Evolutionary conservation across 2,113 vertebrate species (phyloP).

Genomic region (Pterocles orientalis): DNA sequence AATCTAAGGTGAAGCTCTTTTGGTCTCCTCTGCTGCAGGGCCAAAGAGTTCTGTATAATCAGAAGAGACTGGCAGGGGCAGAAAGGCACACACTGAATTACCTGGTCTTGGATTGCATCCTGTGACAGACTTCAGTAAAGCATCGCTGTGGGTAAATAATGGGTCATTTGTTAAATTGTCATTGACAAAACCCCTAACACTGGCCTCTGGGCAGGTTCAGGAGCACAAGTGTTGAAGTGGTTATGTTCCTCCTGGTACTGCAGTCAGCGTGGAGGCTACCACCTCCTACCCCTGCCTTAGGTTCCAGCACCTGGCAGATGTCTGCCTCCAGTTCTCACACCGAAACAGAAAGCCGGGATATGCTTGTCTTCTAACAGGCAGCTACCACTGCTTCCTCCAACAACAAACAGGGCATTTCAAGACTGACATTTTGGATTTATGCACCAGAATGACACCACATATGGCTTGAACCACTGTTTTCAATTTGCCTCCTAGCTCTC

Average conservation of each 20-base stretch:
- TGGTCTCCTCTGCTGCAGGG: rapidly evolving
- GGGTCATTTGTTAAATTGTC: neutral
- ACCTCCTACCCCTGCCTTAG: neutral
- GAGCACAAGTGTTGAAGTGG: neutral
- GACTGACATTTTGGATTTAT: neutral
- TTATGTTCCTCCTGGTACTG: rapidly evolving
- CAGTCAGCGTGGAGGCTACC: neutral
- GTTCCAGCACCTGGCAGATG: neutral
- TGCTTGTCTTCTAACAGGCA: neutral
- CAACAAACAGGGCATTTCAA: neutral
- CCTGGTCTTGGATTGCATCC: neutral
- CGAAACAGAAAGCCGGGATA: neutral
- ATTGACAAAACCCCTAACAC: neutral
- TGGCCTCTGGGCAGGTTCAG: neutral
- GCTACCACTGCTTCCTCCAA: neutral
- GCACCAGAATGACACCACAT: neutral
- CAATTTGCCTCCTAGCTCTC: rapidly evolving
- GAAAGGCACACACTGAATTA: neutral
- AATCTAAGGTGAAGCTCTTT: neutral
- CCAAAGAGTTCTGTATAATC: neutral
- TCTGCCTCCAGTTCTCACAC: neutral
- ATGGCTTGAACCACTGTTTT: neutral
- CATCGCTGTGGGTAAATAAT: rapidly evolving
- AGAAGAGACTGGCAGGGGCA: neutral
- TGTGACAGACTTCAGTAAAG: neutral